Evolutionary conservation across 2,888 invertebrate genomes (phyloP), one percentile per base, ranked within the genome.

Genomic region (Rotaria sp.): DNA sequence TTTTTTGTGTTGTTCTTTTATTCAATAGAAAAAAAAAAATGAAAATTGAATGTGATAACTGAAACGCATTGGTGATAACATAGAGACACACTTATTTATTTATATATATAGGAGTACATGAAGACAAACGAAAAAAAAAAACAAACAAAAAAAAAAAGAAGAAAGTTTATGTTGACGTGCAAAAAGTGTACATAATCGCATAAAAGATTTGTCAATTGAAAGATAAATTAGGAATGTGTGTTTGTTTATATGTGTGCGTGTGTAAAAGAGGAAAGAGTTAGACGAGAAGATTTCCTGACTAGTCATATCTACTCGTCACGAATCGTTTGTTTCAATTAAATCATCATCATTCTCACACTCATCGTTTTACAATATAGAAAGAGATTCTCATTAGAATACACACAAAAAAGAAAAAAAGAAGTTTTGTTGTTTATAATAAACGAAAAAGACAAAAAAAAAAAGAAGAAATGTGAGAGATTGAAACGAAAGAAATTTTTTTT

Each of bases 271-370:
- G 10, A 67, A 30, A 5, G 8, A 67, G 21, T 67, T 35, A 15
- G 67, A 67, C 67, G 67, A 67, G 67, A 67, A 67, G 67, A 67
- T 21, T 35, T 38, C 67, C 67, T 67, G 67, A 67, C 67, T 67
- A 67, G 67, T 67, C 67, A 67, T 67, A 67, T 67, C 67, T 67
- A 35, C 67, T 67, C 67, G 67, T 67, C 67, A n/a, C 30, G 2
- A 50, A 59, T 26, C 13, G 67, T 35, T 38, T 67, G 18, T 67
- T 67, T 35, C 7, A 59, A 38, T 67, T 35, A 67, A 67, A 18
- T 18, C 30, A 59, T 67, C 67, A 67, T 67, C 35, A 67, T 67
- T 67, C 67, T 35, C 35, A 67, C 35, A 67, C 35, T 67, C 67
- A 8, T 67, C 67, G 35, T 67, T 67, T 67, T 35, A 67, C 35